phyloP scores from a whole-genome alignment of 2,113 vertebrate genomes.

The Lasiurus borealis region DNA sequence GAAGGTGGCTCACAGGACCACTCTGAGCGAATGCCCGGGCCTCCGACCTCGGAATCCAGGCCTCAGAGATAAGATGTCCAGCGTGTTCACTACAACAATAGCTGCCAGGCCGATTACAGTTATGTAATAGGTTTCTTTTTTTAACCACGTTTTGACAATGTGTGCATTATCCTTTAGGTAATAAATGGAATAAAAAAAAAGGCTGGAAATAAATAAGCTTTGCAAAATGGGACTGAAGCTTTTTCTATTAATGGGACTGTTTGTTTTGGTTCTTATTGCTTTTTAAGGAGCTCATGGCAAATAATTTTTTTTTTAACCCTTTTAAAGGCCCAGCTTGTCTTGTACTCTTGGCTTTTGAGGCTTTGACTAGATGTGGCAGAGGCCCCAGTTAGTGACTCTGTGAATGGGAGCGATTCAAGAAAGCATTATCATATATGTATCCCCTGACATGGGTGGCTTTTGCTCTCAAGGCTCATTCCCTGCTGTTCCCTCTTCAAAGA shows the following conservation, averaged over 20 bases:
- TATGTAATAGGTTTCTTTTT: conserved; percentile 78
- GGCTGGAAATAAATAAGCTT: conserved; percentile 72
- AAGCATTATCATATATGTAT: neutral
- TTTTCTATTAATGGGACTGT: conserved; percentile 38
- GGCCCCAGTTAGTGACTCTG: neutral
- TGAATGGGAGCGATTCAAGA: neutral
- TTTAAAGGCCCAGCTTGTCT: neutral
- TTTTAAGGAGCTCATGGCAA: conserved; percentile 40
- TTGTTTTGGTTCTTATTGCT: neutral
- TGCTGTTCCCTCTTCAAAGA: neutral
- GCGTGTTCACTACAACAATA: conserved; percentile 55
- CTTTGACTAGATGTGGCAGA: neutral
- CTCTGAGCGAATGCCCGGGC: neutral
- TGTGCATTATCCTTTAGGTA: conserved; percentile 80
- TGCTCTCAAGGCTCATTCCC: neutral
- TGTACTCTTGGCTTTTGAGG: neutral
- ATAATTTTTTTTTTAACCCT: conserved; percentile 44
- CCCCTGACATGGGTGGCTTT: neutral
- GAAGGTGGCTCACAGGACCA: neutral
- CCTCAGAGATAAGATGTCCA: conserved; percentile 58
- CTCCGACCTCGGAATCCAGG: neutral
- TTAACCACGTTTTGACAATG: conserved; percentile 70
- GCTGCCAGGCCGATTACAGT: conserved; percentile 66
- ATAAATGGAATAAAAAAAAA: conserved; percentile 74
- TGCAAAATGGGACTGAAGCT: conserved; percentile 50